Percentiles rank a stretch among this genome's conserved stretches.
Evolutionary conservation across 2,113 vertebrate species (phyloP).

Genomic region (Hemiprocne comata): DNA sequence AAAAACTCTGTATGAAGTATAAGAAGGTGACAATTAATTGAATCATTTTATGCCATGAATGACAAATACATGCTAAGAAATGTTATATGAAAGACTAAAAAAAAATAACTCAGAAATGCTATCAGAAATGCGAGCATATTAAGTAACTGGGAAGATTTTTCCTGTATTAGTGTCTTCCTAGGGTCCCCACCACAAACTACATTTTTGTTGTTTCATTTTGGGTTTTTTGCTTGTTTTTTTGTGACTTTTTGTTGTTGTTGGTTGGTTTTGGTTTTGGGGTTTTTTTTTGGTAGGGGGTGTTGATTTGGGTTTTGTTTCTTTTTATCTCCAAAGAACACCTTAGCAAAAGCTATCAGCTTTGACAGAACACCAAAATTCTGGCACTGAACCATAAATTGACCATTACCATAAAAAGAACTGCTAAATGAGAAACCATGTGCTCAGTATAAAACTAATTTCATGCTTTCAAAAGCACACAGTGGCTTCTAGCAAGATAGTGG

Average conservation of each 20-base stretch:
- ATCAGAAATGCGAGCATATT: not conserved
- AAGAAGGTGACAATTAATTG: not conserved
- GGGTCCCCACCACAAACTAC: not conserved
- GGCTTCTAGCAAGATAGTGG: conserved; percentile 83
- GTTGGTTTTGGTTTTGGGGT: too few relatives aligned
- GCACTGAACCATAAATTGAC: conserved; percentile 83
- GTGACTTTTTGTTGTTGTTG: not conserved
- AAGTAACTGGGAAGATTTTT: not conserved
- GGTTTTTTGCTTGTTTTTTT: too few relatives aligned
- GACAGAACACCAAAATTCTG: conserved; percentile 75
- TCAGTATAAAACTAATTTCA: conserved; percentile 88
- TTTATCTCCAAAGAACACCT: conserved; percentile 81
- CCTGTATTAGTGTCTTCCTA: conserved; percentile 49
- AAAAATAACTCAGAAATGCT: conserved; percentile 34
- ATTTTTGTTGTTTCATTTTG: not conserved
- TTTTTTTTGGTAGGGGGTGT: too few relatives aligned
- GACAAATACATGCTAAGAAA: not conserved
- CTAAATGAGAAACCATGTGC: conserved; percentile 84
- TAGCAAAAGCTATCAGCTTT: conserved; percentile 74
- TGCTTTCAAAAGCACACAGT: conserved; percentile 88
- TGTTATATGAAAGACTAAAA: not conserved
- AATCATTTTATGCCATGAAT: not conserved
- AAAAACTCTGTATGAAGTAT: not conserved
- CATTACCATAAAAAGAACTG: conserved; percentile 83
- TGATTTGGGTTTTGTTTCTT: not conserved